These are phyloP conservation scores for Macroglossus sobrinus DNA, from an alignment of 2,113 vertebrate species.

Conservation along the genomic window DNA sequence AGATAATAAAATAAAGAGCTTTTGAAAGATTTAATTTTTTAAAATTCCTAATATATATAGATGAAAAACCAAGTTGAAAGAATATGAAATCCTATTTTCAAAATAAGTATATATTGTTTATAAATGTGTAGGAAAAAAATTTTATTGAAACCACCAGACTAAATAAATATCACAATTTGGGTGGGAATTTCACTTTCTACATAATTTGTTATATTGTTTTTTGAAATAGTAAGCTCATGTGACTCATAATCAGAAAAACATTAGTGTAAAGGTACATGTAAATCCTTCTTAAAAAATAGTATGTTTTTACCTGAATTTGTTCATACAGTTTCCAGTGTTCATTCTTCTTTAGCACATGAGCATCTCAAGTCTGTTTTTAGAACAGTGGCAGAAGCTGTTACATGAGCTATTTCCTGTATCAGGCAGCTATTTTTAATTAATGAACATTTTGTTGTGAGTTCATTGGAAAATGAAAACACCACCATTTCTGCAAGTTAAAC, in stretches of 20 bases:
- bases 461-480: conserved; percentile 8
- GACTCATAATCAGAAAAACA: background rate
- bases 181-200: background rate
- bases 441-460: conserved; percentile 48
- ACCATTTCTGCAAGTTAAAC: background rate
- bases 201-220: background rate
- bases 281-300: background rate
- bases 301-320: background rate
- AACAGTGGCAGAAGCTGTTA: conserved; percentile 37
- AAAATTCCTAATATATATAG: background rate
- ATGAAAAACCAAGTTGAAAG: background rate
- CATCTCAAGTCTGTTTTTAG: conserved; percentile 39
- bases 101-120: background rate
- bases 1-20: background rate
- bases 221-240: background rate
- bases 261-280: background rate
- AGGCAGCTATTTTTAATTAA: conserved; percentile 64
- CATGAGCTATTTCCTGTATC: conserved; percentile 24
- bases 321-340: background rate
- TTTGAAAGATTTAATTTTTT: background rate
- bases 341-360: background rate
- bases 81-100: background rate
- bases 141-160: background rate
- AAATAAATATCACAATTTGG: background rate
- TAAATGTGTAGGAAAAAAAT: background rate